Evolutionary conservation across 2,888 invertebrate species (phyloP).

Genomic region (Drosophila koepferae): DNA sequence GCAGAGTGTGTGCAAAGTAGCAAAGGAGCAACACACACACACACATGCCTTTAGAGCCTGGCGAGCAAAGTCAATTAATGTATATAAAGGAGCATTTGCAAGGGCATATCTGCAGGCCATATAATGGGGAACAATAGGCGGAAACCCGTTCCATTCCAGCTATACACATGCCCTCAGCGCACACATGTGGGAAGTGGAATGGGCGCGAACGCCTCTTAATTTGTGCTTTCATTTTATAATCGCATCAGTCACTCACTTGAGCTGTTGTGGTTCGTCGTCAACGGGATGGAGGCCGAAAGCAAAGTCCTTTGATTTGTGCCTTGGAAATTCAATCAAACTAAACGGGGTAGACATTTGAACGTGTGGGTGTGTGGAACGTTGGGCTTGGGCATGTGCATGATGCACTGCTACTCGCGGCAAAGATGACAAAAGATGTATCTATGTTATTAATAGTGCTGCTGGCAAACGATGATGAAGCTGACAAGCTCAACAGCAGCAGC

Average conservation of each 20-base stretch:
- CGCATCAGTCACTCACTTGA: constrained; percentile 61
- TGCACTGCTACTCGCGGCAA: constrained; percentile 38
- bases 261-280: constrained; percentile 57
- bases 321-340: constrained; percentile 57
- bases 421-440: constrained; percentile 72
- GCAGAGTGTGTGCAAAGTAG: constrained; percentile 48
- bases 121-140: background rate
- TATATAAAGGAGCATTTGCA: constrained; percentile 7
- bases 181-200: too few species aligned
- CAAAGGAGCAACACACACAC: constrained; percentile 26
- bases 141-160: too few species aligned
- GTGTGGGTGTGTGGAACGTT: background rate
- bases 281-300: constrained; percentile 29
- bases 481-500: constrained; percentile 15
- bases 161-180: background rate
- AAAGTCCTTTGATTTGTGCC: constrained; percentile 50
- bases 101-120: constrained; percentile 21
- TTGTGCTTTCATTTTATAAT: constrained; percentile 67
- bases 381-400: constrained; percentile 7
- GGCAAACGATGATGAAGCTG: constrained; percentile 70
- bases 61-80: constrained; percentile 52
- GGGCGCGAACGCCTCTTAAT: constrained; percentile 49
- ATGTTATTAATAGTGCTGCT: constrained; percentile 79
- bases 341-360: constrained; percentile 10
- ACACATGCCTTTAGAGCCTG: background rate